Percentiles rank a stretch among this genome's conserved stretches.
Evolutionary conservation across 1,140 invertebrate species (phyloP).

Genomic region (Heterodera carotae): DNA sequence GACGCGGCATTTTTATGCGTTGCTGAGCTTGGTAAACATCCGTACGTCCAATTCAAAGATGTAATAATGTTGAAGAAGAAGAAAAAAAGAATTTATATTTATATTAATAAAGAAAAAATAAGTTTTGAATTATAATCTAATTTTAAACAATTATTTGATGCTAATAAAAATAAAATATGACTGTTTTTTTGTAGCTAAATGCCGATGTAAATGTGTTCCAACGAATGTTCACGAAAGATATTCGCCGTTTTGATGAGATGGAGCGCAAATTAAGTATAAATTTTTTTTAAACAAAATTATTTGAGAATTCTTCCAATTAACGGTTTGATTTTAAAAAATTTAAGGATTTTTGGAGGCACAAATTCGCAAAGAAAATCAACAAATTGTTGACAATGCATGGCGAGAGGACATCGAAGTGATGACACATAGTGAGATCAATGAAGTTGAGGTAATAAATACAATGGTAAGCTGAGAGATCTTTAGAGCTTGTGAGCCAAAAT

Average conservation of each 20-base stretch:
- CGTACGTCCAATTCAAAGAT: conserved; percentile 85
- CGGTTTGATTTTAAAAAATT: conserved; percentile 1
- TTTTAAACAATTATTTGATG: conserved; percentile 17
- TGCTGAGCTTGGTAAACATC: conserved; percentile 83
- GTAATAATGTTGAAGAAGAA: no score
- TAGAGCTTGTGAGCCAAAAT: no score
- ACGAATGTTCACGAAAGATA: conserved; percentile 85
- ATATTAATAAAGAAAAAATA: conserved; percentile 56
- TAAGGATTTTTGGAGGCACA: conserved; percentile 61
- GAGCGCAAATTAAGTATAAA: conserved; percentile 80
- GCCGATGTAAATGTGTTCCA: conserved; percentile 83
- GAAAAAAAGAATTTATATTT: no score
- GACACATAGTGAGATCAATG: conserved; percentile 58
- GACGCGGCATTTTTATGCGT: conserved; percentile 86
- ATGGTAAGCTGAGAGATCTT: no score
- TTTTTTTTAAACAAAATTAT: conserved; percentile 10
- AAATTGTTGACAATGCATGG: conserved; percentile 59
- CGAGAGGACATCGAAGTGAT: conserved; percentile 50
- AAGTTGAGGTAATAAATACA: conserved; percentile 55
- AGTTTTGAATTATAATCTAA: conserved; percentile 2
- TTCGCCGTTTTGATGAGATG: conserved; percentile 86
- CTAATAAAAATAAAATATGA: conserved; percentile 13
- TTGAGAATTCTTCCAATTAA: not conserved
- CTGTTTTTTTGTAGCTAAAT: conserved; percentile 69
- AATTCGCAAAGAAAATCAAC: conserved; percentile 62